Base-by-base conservation (phyloP, 1,140 invertebrate genomes). In the Musca vetustissima region DNA sequence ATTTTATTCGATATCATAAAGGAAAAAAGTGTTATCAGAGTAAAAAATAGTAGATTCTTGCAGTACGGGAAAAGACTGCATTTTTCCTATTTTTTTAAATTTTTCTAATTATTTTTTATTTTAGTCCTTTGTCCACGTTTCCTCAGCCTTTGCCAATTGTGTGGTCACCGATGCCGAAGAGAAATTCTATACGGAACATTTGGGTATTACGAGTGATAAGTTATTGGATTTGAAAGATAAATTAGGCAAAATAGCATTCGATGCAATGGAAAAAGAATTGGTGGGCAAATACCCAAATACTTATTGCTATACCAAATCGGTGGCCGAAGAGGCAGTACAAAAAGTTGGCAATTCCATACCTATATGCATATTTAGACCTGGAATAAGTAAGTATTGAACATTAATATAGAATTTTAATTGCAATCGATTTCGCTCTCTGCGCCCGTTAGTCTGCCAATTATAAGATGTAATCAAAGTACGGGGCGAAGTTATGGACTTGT, bases 241-340 rank as follows among this genome's bases (percentile, higher is more conserved):
- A n/a, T 43, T 86, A 19, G 78, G 87, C 32, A 83, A 86, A 0
- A 85, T 88, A n/a, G 76, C 91, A 11, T 73, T 93, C 0, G 87
- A 91, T n/a, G 80, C 83, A 3, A 85, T 93, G 59, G 87, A 90
- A 32, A 87, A 89, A 2, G 90, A 88, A 9, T 73, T 94, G 61
- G 73, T 93, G 1, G 89, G 86, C 0, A 85, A 89, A 25, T 92
- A 87, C 77, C 93, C 93, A 0, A 96, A 96, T 73, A 93, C 92
- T 0, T 96, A 96, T 73, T 88, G 90, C 0, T 95, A 88, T 74
- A 94, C 92, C 0, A 96, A 96, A 84, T 88, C 91, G 2, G 79
- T 93, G 11, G 91, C 90, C 1, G 94, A 96, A 83, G 86, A 91
- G 70, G 76, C 90, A 0, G 83, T 95, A 0, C 82, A 86, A 64